Base-by-base conservation (phyloP, 1,140 invertebrate species). In the Drosophila varians region DNA sequence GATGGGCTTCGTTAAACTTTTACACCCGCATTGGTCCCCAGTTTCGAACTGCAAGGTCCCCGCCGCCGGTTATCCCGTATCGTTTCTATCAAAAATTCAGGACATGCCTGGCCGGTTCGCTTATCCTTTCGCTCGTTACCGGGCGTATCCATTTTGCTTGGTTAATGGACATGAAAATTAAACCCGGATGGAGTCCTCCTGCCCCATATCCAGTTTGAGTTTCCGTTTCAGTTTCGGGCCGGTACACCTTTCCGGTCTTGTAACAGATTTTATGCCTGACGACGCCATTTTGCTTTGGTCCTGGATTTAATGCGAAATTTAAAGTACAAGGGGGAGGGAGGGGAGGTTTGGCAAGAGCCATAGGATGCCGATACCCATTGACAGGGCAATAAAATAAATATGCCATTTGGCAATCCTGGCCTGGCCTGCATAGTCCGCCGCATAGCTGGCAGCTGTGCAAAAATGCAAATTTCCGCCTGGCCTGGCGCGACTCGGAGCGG, bases 141-240 rank as follows among this genome's bases (percentile, higher is more conserved):
- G 47, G 28, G 49, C 68, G 65, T 71, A 57, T 77, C 72, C 78
- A 90, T 90, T 90, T 80, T 70, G 73, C 56, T 73, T 87, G 88
- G 66, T 90, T 90, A 90, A 90, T 90, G 88, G 78, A 90, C 83
- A 90, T 82, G 87, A 90, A 90, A 90, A 90, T 90, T 90, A 90
- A 90, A 75, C 65, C 16, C 38, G 38, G 38, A 0, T 5, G 5
- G 46, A 45, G 60, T 9, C 34, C 12, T 25, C 42, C 52, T 38
- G 36, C n/a, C 4, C 11, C 47, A 42, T 14, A 26, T 3, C 53
- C 31, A 31, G 7, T 11, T 36, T 36, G 9, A 12, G 5, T 9
- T 23, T 16, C 57, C 36, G 19, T 12, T 48, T 36, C 9, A 7
- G 5, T 16, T 23, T 18, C 47, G 28, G n/a, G n/a, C n/a, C 16